These are phyloP conservation scores for Acanthiza pusilla DNA, from an alignment of 2,797 vertebrate species.

Conservation along the genomic window DNA sequence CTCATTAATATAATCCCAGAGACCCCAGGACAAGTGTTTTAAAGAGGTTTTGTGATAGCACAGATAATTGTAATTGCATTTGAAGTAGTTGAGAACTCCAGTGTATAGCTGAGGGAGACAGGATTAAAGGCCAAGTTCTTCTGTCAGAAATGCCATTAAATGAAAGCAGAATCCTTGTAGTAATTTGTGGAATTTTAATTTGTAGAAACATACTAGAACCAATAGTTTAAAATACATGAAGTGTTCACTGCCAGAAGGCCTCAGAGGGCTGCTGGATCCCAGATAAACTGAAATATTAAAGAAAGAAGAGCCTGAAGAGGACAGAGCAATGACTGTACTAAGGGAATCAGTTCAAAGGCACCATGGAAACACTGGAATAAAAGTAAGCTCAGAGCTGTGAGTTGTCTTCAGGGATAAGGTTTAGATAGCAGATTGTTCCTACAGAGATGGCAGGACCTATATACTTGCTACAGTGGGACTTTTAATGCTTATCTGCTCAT, in stretches of 20 bases:
- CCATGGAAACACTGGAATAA: background rate
- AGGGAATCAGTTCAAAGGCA: constrained; percentile 38
- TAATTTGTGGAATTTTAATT: constrained; percentile 36
- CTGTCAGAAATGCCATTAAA: constrained; percentile 18
- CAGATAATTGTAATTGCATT: constrained; percentile 1
- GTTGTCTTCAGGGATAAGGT: constrained; percentile 8
- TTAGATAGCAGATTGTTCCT: background rate
- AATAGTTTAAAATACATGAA: constrained; percentile 6
- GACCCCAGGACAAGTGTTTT: background rate
- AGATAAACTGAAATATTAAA: constrained; percentile 48
- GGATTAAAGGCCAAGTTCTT: constrained; percentile 40
- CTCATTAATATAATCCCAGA: constrained; percentile 6
- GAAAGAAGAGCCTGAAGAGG: constrained; percentile 5
- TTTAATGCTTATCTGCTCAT: background rate
- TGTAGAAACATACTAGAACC: constrained; percentile 1
- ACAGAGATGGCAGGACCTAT: background rate
- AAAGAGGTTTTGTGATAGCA: constrained; percentile 19
- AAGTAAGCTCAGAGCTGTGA: background rate
- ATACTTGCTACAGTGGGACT: background rate
- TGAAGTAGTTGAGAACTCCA: background rate
- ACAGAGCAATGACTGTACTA: background rate
- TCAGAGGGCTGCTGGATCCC: background rate
- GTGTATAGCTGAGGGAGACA: background rate
- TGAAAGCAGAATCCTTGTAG: background rate
- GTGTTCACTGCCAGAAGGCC: background rate